Base-by-base conservation (phyloP, 2,888 invertebrate genomes). In the Drosophila mimica region DNA sequence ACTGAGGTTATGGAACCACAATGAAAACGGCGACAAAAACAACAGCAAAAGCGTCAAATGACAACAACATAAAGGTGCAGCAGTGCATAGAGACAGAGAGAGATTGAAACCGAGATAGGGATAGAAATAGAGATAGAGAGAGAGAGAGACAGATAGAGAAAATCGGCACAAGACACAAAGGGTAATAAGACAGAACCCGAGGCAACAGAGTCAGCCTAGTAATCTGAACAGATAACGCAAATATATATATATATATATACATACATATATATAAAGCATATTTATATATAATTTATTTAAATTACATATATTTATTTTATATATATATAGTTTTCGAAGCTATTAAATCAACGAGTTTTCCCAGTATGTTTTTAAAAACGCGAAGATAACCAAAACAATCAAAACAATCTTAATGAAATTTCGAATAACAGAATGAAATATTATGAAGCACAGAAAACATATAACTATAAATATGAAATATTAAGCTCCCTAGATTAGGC, bases 21-120 rank as follows among this genome's bases (percentile, higher is more conserved):
- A 68, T 69, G 64, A 61, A 66, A 77, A 69, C 38, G 51, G n/a
- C 40, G 49, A 51, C 56, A 58, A 51, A 53, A 60, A 9, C 54
- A 59, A 46, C 51, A 71, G 25, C 43, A 58, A 36, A 11, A 36
- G 20, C 17, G 40, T 38, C 60, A 69, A 67, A 65, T 56, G 65
- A 69, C 51, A 74, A 63, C 48, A 70, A 70, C 64, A 70, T 43
- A 70, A 74, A 70, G 70, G 74, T 74, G 74, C 74, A 72, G 60
- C 67, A 68, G 34, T 40, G 64, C 49, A 53, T 34, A 54, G 9
- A 57, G 40, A 53, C 20, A 49, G 28, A 38, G 38, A 33, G 30
- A 36, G 8, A 33, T 2, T 40, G 28, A 34, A 28, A 48, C n/a
- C 38, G 43, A 43, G 6, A n/a, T 3, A 48, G 58, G 11, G 4